phyloP scores from a whole-genome alignment of 2,797 vertebrate genomes.

The Gymnothorax javanicus region DNA sequence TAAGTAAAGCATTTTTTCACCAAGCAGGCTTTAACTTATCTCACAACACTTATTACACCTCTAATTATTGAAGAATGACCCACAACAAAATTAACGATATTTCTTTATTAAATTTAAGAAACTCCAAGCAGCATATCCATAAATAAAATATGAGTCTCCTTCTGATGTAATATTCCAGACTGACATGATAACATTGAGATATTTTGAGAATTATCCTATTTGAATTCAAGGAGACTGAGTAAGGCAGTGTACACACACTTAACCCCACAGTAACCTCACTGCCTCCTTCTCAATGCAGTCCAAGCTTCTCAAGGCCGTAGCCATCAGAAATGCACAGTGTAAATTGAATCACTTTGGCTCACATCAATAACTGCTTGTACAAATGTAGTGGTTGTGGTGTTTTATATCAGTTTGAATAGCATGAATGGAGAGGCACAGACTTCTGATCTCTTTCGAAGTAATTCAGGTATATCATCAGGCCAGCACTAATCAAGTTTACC shows the following conservation, averaged over 20 bases:
- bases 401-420: conserved; percentile 25
- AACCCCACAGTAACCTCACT: conserved; percentile 39
- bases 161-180: conserved; percentile 63
- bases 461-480: conserved; percentile 25
- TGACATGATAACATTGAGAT: conserved; percentile 38
- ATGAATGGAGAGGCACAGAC: conserved; percentile 24
- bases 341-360: conserved; percentile 56
- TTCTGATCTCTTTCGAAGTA: conserved; percentile 22
- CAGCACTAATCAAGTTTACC: conserved; percentile 1
- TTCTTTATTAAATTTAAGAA: conserved; percentile 83
- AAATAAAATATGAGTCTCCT: conserved; percentile 73
- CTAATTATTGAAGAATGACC: conserved; percentile 33
- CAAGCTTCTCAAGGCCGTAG: conserved; percentile 35
- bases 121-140: conserved; percentile 80
- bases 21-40: not conserved
- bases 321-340: conserved; percentile 55
- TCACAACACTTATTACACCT: not conserved
- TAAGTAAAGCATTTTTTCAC: not conserved
- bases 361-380: conserved; percentile 56
- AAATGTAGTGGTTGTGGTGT: conserved; percentile 49
- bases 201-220: conserved; percentile 36
- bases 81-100: conserved; percentile 66
- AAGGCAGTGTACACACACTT: conserved; percentile 40
- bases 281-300: conserved; percentile 29
- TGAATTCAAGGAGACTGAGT: conserved; percentile 39